Base-by-base conservation (phyloP, 2,888 invertebrate genomes). In the Polymixis lichenea region DNA sequence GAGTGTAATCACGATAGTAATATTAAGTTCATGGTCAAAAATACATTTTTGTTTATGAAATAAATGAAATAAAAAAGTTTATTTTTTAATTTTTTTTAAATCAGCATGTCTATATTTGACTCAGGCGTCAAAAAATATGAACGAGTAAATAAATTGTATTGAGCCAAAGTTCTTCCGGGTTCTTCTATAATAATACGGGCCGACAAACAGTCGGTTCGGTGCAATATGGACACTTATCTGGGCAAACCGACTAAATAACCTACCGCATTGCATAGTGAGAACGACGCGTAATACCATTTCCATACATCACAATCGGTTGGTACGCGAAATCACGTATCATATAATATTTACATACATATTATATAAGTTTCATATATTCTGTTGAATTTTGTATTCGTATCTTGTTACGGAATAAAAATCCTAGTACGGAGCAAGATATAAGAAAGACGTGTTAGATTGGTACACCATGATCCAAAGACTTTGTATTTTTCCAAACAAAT, bases 401-500 rank as follows among this genome's bases (percentile, higher is more conserved):
- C 69, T 73, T 82, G 88, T 77, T 75, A 75, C 74, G 28, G 32
- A 84, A 86, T 79, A 85, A 80, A 84, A 82, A 82, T 78, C 64
- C 43, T 75, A 64, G 72, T 62, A 73, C 38, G 46, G 32, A 67
- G 58, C n/a, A 70, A 64, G 70, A 80, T 81, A 78, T 65, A 75
- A 79, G 62, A 80, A 70, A 75, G 62, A 85, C 80, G 78, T 86
- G 83, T 77, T 62, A 80, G 32, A 77, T 75, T 65, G 72, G 56
- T 72, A 22, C 19, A 51, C 11, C 25, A 22, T 60, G 67, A 75
- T 58, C 64, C 79, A 66, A 72, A 65, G 56, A 62, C 67, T 80
- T 79, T 76, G 61, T 61, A 68, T 72, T 71, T 78, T 77, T 46
- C 19, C 11, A 13, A 19, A 70, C 32, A 75, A 77, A 77, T 73